A percentile compares a stretch with the other conserved stretches of the same genome.
Evolutionary conservation across 92 coral and sea anemone genomes (phyloP).

Genomic region (Porites lobata): DNA sequence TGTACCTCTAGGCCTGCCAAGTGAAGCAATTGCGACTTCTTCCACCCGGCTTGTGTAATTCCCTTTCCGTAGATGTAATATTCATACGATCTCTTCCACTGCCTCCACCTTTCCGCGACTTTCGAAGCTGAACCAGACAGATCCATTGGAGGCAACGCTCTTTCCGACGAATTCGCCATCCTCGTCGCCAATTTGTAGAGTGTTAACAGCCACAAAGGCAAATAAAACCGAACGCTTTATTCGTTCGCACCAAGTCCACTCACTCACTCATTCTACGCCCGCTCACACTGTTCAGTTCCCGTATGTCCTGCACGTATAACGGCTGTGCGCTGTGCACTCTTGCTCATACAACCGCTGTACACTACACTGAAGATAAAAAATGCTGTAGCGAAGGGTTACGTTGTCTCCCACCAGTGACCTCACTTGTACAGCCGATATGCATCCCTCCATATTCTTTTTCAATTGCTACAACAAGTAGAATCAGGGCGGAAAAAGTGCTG

Average conservation of each 20-base stretch:
- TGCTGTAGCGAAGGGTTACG: no score
- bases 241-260: not conserved
- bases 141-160: constrained; percentile 56
- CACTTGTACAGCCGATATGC: no score
- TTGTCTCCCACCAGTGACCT: no score
- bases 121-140: constrained; percentile 46
- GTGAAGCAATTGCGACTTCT: not conserved
- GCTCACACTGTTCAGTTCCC: not conserved
- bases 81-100: constrained; percentile 29
- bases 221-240: not conserved
- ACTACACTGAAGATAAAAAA: no score
- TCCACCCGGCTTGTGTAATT: constrained; percentile 22
- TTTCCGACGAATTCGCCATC: constrained; percentile 43
- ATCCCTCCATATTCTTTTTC: no score
- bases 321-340: not conserved
- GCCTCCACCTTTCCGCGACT: not conserved
- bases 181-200: constrained; percentile 58
- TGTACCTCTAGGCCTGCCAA: constrained; percentile 72
- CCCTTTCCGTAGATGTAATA: constrained; percentile 60
- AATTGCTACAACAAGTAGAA: no score
- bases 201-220: not conserved
- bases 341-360: not conserved
- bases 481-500: no score
- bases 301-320: not conserved
- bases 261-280: not conserved